phyloP scores from a whole-genome alignment of 1,140 invertebrate species.

The Drosophila pectinifera region DNA sequence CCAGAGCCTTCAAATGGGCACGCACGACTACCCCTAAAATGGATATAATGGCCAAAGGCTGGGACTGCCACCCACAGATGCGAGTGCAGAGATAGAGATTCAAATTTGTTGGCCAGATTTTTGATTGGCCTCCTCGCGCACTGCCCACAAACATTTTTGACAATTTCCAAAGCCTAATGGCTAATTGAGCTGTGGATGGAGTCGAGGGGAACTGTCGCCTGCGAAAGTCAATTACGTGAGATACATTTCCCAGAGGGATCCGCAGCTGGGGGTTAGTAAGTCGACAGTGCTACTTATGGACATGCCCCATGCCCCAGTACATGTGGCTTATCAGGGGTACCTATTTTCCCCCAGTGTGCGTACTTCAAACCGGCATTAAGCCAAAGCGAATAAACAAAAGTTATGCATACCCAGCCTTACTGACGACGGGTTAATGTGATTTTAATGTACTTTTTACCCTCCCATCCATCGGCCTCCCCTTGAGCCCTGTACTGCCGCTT shows the following conservation, averaged over 20 bases:
- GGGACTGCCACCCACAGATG: conserved; percentile 12
- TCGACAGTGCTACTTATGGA: conserved; percentile 34
- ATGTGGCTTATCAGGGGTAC: conserved; percentile 23
- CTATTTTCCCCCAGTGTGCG: conserved; percentile 23
- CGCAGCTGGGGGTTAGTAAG: conserved; percentile 25
- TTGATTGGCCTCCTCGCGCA: conserved; percentile 57
- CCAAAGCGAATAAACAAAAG: conserved; percentile 76
- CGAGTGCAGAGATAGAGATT: conserved; percentile 38
- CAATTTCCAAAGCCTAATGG: conserved; percentile 65
- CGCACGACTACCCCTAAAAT: conserved; percentile 53
- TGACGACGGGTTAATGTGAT: conserved; percentile 82
- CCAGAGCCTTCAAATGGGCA: conserved; percentile 44
- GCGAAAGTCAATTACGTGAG: conserved; percentile 72
- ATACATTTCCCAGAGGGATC: conserved; percentile 35
- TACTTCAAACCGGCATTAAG: conserved; percentile 77
- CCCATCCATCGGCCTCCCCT: neutral
- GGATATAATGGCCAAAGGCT: conserved; percentile 14
- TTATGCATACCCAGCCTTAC: conserved; percentile 74
- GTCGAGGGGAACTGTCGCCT: conserved; percentile 25
- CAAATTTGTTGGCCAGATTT: conserved; percentile 66
- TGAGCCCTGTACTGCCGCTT: conserved; percentile 5
- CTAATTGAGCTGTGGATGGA: conserved; percentile 25
- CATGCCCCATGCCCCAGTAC: conserved; percentile 1
- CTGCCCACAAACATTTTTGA: conserved; percentile 61
- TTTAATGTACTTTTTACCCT: conserved; percentile 79